Conservation (phyloP, 2,888 invertebrate genomes). For the Cartodere bifasciata region DNA sequence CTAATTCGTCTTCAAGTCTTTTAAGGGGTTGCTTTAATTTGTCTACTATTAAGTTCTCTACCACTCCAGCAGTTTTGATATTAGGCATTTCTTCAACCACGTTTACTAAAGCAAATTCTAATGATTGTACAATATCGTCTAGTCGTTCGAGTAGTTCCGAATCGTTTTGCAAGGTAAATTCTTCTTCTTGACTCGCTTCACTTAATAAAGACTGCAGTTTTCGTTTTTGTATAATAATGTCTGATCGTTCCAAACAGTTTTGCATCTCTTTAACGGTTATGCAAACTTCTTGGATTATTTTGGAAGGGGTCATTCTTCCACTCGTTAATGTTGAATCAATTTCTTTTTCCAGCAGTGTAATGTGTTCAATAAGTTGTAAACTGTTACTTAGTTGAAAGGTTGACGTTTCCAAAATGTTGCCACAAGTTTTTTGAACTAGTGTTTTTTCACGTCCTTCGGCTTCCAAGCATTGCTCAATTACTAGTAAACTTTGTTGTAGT, state of each 20-base stretch:
- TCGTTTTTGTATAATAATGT: constrained; percentile 19
- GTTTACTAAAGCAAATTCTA: not conserved
- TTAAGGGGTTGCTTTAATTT: constrained; percentile 26
- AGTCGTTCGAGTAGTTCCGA: not conserved
- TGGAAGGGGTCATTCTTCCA: constrained; percentile 31
- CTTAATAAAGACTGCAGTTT: too few relatives aligned
- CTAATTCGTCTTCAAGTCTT: constrained; percentile 25
- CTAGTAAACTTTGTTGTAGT: constrained; percentile 50
- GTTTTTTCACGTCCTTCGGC: constrained; percentile 54
- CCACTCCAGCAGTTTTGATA: constrained; percentile 12
- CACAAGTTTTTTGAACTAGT: constrained; percentile 54
- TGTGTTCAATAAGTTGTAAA: constrained; percentile 40
- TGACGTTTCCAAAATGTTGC: constrained; percentile 49
- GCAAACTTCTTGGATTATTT: constrained; percentile 36
- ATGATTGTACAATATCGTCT: not conserved
- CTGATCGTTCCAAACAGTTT: constrained; percentile 35
- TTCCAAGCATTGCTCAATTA: constrained; percentile 56
- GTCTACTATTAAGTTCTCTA: constrained; percentile 23
- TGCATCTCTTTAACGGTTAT: constrained; percentile 48
- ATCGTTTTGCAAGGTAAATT: too few relatives aligned
- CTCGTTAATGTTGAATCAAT: constrained; percentile 28
- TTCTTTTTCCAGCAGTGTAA: constrained; percentile 37
- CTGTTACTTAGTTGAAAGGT: constrained; percentile 43
- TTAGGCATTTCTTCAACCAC: too few relatives aligned
- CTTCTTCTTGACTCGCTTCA: constrained; percentile 1